phyloP scores from a whole-genome alignment of 2,113 vertebrate genomes.

The Smithornis capensis region DNA sequence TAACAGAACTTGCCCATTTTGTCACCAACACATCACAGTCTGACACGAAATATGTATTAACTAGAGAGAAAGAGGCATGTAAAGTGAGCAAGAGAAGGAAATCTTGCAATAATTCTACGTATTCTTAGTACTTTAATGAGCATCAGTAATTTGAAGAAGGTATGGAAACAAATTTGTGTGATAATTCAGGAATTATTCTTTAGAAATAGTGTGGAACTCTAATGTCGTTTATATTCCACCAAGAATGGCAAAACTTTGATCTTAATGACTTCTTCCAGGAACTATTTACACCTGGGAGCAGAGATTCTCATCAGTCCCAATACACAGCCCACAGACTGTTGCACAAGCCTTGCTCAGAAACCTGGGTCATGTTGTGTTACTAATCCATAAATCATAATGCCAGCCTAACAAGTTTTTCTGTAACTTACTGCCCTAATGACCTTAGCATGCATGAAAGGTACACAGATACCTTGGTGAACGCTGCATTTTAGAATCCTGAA shows the following conservation, averaged over 20 bases:
- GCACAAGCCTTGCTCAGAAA: background rate
- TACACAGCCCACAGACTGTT: background rate
- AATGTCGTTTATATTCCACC: background rate
- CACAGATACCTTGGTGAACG: background rate
- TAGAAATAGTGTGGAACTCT: background rate
- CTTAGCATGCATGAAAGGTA: background rate
- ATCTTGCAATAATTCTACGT: background rate
- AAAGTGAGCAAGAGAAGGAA: background rate
- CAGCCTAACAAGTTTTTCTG: background rate
- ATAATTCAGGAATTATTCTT: background rate
- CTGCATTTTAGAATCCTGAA: background rate
- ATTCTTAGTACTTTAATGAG: background rate
- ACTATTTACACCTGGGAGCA: background rate
- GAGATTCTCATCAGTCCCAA: background rate
- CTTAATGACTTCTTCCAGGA: background rate
- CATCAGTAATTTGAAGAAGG: background rate
- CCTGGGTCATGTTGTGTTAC: background rate
- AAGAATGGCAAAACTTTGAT: background rate
- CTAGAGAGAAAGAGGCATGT: accelerated
- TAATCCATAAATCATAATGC: background rate
- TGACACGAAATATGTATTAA: background rate
- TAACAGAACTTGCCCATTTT: background rate
- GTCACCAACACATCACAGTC: background rate
- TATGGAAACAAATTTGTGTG: background rate
- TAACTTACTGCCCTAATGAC: background rate